phyloP scores from a whole-genome alignment of 92 coral and sea anemone species.

The Parazoanthus darwini region DNA sequence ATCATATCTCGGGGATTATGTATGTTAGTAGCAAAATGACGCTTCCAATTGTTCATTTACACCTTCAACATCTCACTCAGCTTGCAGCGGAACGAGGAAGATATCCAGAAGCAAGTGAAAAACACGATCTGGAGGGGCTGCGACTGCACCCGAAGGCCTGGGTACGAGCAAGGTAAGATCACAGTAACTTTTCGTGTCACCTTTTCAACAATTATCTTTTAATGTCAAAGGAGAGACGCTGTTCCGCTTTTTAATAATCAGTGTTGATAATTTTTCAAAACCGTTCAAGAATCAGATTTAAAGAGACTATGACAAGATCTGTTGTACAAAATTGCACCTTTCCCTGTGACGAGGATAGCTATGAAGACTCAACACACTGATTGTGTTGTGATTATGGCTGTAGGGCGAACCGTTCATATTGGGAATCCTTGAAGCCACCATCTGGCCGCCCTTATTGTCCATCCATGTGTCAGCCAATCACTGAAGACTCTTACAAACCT shows the following conservation, averaged over 20 bases:
- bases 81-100: slow-evolving; percentile 53
- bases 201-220: too few species aligned
- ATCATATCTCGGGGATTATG: neutral
- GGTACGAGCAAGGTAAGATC: slow-evolving; percentile 48
- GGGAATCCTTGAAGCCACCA: slow-evolving; percentile 51
- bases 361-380: too few species aligned
- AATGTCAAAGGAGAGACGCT: too few species aligned
- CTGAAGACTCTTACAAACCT: neutral
- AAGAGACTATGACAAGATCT: too few species aligned
- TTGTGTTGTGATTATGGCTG: neutral
- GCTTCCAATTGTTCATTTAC: neutral
- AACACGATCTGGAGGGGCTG: slow-evolving; percentile 44
- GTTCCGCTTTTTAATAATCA: too few species aligned
- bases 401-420: slow-evolving; percentile 51
- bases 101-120: slow-evolving; percentile 44
- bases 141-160: slow-evolving; percentile 44
- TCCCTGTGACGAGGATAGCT: too few species aligned
- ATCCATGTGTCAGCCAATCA: slow-evolving; percentile 29
- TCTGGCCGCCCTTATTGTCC: slow-evolving; percentile 50
- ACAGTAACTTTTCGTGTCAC: neutral
- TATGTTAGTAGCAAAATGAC: neutral
- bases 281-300: too few species aligned
- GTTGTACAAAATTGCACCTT: too few species aligned
- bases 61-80: neutral
- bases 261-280: too few species aligned